Evolutionary conservation across 1,140 invertebrate genomes (phyloP).

Genomic region (Rhopalosiphum padi): DNA sequence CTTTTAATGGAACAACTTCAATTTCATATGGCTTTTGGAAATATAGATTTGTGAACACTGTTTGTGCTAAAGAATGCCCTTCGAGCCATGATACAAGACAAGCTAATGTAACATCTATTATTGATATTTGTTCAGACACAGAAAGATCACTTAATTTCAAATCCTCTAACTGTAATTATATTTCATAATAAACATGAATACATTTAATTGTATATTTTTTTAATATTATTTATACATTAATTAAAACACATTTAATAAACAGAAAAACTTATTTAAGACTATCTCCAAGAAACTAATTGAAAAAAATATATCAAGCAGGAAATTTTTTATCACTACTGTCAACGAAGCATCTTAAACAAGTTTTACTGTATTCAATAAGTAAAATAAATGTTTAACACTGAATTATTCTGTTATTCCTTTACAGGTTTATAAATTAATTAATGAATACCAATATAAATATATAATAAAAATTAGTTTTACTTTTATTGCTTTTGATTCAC

Average conservation of each 20-base stretch:
- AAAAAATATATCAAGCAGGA: neutral
- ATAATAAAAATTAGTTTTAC: neutral
- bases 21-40: conserved; percentile 89
- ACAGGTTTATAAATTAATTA: neutral
- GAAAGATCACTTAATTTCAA: conserved; percentile 82
- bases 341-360: neutral
- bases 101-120: conserved; percentile 91
- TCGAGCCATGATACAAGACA: conserved; percentile 95
- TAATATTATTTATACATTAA: neutral
- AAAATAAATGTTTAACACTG: neutral
- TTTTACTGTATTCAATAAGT: neutral
- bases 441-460: neutral
- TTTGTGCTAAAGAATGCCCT: conserved; percentile 95
- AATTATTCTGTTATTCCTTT: neutral
- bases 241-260: neutral
- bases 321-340: too few relatives aligned
- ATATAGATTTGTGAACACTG: conserved; percentile 96
- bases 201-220: neutral
- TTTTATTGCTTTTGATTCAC: conserved; percentile 73
- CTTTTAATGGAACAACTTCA: conserved; percentile 81
- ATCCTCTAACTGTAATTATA: conserved; percentile 70
- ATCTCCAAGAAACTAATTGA: neutral
- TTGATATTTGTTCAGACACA: conserved; percentile 78
- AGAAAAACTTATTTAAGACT: neutral
- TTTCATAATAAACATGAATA: neutral